Base-by-base conservation (phyloP, 2,797 vertebrate genomes). In the Xiphophorus birchmanni region DNA sequence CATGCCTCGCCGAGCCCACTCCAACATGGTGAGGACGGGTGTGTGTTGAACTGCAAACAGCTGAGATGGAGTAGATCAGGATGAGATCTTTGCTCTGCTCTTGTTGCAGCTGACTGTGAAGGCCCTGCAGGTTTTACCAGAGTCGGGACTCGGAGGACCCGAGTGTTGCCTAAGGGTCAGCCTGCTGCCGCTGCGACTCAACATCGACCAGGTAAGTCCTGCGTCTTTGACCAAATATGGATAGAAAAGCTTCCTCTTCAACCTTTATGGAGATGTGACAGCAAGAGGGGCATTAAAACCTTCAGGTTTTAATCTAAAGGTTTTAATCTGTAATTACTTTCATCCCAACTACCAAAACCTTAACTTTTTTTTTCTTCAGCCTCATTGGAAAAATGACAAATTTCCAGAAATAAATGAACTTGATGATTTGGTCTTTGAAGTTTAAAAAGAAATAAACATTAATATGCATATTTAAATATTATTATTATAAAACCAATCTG, bases 81-180 rank as follows among this genome's bases (percentile, higher is more conserved):
- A 15, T 60, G 56, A 63, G 15, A 40, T 2, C 76, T 32, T 65
- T 17, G 37, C 63, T 77, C n/a, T 86, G 56, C 90, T 35, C 74
- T 54, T 85, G 50, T 84, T 87, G 44, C 81, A 98, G 97, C 94
- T 98, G 86, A 97, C 97, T 40, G 95, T 98, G 86, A 98, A 98
- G 85, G 97, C 97, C 0, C 95, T 98, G 77, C 97, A 98, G n/a
- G 94, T 98, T 76, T 96, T 95, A 87, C 97, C 97, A 1, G 95
- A 97, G 74, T 95, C 96, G 9, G 96, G 95, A 45, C 92, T 96
- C 0, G 97, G 97, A 0, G 96, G 96, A 5, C 96, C 97, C 0
- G 97, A 98, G 89, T 98, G 97, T 88, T 98, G 97, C 85, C 96
- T 98, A 2, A 94, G 97, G 0, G 90, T 98, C 93, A 98, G 97